phyloP scores from a whole-genome alignment of 2,797 vertebrate species.

The Natrix natrix region DNA sequence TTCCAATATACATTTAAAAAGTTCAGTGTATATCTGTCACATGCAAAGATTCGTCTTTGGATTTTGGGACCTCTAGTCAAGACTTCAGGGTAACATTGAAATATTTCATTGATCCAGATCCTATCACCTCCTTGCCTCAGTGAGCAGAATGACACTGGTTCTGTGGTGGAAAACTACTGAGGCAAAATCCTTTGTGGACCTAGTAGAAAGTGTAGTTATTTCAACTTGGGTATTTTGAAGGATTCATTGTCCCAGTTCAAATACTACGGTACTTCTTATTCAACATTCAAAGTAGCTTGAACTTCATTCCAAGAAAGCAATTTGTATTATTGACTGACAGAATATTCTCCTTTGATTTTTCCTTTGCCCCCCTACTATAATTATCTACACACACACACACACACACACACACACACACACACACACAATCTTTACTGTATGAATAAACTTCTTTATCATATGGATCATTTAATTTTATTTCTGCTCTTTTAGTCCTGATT shows the following conservation, averaged over 20 bases:
- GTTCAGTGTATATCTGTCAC: neutral
- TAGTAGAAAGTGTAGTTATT: neutral
- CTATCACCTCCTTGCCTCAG: neutral
- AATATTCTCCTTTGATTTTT: neutral
- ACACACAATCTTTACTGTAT: neutral
- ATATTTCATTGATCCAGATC: neutral
- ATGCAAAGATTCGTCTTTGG: neutral
- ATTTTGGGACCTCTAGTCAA: neutral
- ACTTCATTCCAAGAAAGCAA: neutral
- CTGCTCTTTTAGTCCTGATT: neutral
- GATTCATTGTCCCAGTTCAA: slow-evolving; percentile 7
- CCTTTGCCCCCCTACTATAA: neutral
- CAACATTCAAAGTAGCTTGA: slow-evolving; percentile 8
- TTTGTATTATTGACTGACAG: neutral
- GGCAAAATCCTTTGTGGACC: neutral
- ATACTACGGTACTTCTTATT: neutral
- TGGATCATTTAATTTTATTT: neutral
- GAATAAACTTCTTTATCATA: neutral
- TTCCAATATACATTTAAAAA: neutral
- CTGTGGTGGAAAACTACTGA: neutral
- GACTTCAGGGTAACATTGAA: neutral
- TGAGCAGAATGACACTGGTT: neutral
- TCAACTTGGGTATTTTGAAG: neutral
- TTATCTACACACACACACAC: neutral
- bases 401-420: no score